These are phyloP conservation scores for Spisula solida DNA, from an alignment of 2,888 invertebrate genomes.

Conservation along the genomic window DNA sequence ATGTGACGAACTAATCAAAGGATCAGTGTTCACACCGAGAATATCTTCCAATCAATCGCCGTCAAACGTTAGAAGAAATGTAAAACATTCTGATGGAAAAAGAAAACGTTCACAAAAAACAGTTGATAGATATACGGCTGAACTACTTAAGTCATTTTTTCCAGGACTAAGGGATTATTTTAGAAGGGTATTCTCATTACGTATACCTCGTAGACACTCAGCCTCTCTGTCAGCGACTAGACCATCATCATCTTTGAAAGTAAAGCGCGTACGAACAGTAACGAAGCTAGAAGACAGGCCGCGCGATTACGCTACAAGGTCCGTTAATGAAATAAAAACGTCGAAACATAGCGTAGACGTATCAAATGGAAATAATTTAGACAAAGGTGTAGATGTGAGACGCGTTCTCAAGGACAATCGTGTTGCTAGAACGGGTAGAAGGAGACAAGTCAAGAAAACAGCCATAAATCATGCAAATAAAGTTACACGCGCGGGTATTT, in stretches of 20 bases:
- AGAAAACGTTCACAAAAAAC: neutral
- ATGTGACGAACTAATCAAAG: slow-evolving; percentile 8
- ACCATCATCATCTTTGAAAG: neutral
- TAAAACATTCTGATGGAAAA: neutral
- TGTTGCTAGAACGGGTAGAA: neutral
- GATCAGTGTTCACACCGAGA: slow-evolving; percentile 19
- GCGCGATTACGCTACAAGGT: neutral
- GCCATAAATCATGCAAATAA: neutral
- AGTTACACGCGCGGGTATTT: neutral
- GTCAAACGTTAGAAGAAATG: neutral
- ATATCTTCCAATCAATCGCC: neutral
- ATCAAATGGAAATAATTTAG: neutral
- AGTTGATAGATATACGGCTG: slow-evolving; percentile 23
- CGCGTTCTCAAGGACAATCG: neutral
- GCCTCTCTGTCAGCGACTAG: neutral
- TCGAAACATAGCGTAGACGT: neutral
- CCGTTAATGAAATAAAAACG: neutral
- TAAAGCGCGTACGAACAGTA: neutral
- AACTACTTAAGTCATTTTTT: slow-evolving; percentile 35
- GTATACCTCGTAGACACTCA: neutral
- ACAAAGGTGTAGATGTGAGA: neutral
- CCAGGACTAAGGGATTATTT: slow-evolving; percentile 37
- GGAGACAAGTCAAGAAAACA: neutral
- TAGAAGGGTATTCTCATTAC: slow-evolving; percentile 15
- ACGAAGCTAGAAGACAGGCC: neutral